A percentile compares a stretch with the other conserved stretches of the same genome.
Evolutionary conservation across 2,888 invertebrate genomes (phyloP).

Genomic region (Tethea ocularis): DNA sequence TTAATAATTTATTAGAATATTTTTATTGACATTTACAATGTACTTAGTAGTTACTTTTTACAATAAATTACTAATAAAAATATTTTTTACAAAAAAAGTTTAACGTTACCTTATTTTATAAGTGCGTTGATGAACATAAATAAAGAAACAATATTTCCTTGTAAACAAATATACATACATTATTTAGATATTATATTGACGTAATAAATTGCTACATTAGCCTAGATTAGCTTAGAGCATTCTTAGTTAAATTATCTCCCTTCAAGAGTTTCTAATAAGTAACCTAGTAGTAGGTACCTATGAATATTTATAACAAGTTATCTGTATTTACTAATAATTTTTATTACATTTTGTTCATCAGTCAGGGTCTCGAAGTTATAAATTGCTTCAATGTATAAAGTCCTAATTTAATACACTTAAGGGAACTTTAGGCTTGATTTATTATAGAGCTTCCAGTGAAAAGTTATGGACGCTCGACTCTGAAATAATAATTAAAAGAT

Average conservation of each 20-base stretch:
- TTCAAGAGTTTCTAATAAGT: slow-evolving; percentile 48
- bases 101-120: slow-evolving; percentile 10
- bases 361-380: slow-evolving; percentile 49
- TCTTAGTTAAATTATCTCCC: slow-evolving; percentile 31
- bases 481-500: not conserved
- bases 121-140: slow-evolving; percentile 32
- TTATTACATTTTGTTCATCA: slow-evolving; percentile 53
- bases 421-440: not conserved
- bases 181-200: slow-evolving; percentile 22
- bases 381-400: slow-evolving; percentile 9
- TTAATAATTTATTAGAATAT: slow-evolving; percentile 11
- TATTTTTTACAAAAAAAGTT: slow-evolving; percentile 6
- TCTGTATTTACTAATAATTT: slow-evolving; percentile 31
- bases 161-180: slow-evolving; percentile 22
- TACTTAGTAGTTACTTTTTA: not conserved
- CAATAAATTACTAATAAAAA: too few relatives aligned
- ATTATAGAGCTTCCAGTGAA: slow-evolving; percentile 1
- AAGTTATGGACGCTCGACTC: not conserved
- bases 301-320: slow-evolving; percentile 29
- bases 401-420: not conserved
- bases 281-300: slow-evolving; percentile 37
- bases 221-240: slow-evolving; percentile 48
- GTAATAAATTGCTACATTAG: slow-evolving; percentile 19
- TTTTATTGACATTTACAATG: slow-evolving; percentile 11
- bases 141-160: slow-evolving; percentile 23